phyloP scores from a whole-genome alignment of 2,888 invertebrate genomes.

The Pristionchus japonicus region DNA sequence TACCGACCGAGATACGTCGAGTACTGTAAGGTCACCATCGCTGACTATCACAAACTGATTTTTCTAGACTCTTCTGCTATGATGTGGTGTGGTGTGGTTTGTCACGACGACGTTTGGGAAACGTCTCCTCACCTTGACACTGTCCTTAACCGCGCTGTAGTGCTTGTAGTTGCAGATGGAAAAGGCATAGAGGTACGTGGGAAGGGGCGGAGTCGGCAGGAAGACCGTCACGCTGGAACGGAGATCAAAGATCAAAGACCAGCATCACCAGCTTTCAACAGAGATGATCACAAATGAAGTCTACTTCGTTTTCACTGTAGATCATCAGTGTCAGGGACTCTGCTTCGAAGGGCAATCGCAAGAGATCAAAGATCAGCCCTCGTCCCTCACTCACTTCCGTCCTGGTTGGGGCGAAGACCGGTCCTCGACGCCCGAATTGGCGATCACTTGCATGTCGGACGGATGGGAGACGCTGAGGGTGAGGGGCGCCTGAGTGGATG shows the following conservation, averaged over 20 bases:
- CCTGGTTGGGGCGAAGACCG: not conserved
- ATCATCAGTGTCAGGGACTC: no score
- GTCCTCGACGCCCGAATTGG: constrained; percentile 6
- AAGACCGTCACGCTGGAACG: not conserved
- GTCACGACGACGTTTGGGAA: no score
- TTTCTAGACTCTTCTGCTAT: not conserved
- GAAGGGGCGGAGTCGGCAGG: not conserved
- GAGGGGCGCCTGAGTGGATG: not conserved
- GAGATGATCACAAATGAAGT: not conserved
- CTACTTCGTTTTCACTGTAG: no score
- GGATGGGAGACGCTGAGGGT: not conserved
- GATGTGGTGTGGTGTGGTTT: no score
- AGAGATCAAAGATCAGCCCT: not conserved
- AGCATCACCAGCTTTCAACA: no score
- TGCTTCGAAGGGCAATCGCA: no score
- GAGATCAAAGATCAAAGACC: not conserved
- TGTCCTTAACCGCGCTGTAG: not conserved
- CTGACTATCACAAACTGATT: not conserved
- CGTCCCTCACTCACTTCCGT: not conserved
- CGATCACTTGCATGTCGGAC: not conserved
- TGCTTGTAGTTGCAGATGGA: not conserved
- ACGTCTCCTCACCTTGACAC: not conserved
- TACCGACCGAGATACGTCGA: not conserved
- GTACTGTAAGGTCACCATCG: not conserved
- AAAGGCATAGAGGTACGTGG: not conserved